These are phyloP conservation scores for Meteorus cinctellus DNA, from an alignment of 2,888 invertebrate genomes.

Conservation along the genomic window DNA sequence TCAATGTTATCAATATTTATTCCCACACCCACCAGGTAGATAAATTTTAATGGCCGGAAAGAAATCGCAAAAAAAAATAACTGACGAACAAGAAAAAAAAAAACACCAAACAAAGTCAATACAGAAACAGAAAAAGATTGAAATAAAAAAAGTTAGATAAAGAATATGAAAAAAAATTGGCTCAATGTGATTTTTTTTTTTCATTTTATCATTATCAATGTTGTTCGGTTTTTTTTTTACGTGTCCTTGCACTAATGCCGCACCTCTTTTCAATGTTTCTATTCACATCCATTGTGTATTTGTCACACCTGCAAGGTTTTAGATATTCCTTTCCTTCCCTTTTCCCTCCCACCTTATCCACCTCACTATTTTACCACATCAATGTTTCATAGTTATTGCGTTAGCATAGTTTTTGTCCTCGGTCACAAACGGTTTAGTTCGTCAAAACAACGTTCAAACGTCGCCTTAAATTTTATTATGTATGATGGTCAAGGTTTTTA, in stretches of 20 bases:
- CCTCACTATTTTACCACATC: not conserved
- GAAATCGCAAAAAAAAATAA: too few relatives aligned
- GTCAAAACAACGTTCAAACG: not conserved
- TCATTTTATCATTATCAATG: not conserved
- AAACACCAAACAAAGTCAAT: too few relatives aligned
- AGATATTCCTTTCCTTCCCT: constrained; percentile 8
- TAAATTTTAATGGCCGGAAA: too few relatives aligned
- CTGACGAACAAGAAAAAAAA: too few relatives aligned
- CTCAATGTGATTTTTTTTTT: too few relatives aligned
- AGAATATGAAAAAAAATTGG: not conserved
- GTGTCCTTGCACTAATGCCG: constrained; percentile 10
- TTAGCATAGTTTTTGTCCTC: not conserved
- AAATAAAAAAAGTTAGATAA: not conserved
- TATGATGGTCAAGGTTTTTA: constrained; percentile 18
- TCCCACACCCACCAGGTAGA: too few relatives aligned
- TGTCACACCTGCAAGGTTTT: constrained; percentile 54
- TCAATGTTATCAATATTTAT: too few relatives aligned
- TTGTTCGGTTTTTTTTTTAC: not conserved
- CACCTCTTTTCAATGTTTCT: not conserved
- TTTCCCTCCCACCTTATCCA: constrained; percentile 12
- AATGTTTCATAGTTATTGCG: constrained; percentile 1
- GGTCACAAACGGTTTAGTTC: not conserved
- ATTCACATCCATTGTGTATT: constrained; percentile 24
- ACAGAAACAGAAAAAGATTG: not conserved
- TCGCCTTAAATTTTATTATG: not conserved